Evolutionary conservation across 2,797 vertebrate species (phyloP), one percentile per base, ranked within the genome.

Genomic region (Mallotus villosus): DNA sequence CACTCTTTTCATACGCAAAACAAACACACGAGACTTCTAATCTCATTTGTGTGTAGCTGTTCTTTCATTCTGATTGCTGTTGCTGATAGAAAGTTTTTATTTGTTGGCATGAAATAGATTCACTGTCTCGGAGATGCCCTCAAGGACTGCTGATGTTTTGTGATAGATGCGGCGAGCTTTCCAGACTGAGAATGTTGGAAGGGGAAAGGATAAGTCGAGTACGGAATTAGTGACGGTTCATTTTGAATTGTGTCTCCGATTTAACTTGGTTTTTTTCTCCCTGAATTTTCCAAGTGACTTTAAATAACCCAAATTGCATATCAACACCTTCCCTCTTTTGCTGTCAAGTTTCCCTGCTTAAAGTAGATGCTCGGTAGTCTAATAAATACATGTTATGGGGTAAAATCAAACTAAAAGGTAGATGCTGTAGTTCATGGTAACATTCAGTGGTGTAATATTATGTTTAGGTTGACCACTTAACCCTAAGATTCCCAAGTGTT

Each of bases 31-130:
- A 60, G 75, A 80, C 72, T 75, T 66, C 32, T 69, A 78, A 82
- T 81, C 82, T 78, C 72, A 74, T 78, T 78, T 79, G 73, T 72
- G 68, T n/a, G 37, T 70, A 64, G 69, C 37, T 67, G 53, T 71
- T 82, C 75, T 78, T 70, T 85, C 77, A 78, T 72, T 72, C 53
- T 78, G 79, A 85, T 80, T 55, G 78, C 78, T 68, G 29, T 67
- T 60, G 75, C 63, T 69, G 75, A 81, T 76, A 73, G 68, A 74
- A 73, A 57, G 72, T 78, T 79, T 79, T 76, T 86, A 81, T 82
- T 82, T 73, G 58, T 70, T 64, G 66, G 72, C 72, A 67, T 76
- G 73, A 76, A 81, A 62, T 77, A 63, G 77, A 86, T 85, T 86
- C 80, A 61, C 69, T 66, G 46, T 73, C 62, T 71, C 63, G n/a